These are phyloP conservation scores for Loriculus beryllinus DNA, from an alignment of 2,797 vertebrate species.

Conservation along the genomic window DNA sequence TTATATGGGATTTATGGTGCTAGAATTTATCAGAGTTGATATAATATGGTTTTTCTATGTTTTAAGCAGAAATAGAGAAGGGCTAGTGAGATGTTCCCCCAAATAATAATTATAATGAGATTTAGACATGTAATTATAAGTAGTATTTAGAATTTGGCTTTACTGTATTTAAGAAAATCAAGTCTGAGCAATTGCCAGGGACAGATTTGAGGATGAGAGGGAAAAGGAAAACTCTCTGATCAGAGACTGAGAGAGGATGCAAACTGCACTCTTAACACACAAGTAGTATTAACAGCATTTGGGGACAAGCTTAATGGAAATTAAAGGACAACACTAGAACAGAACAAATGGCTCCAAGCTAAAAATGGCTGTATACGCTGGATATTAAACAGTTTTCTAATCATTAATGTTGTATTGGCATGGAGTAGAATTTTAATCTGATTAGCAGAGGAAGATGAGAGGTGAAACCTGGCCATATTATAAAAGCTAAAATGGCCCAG, in stretches of 20 bases:
- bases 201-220: not conserved
- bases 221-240: not conserved
- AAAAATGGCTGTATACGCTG: not conserved
- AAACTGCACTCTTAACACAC: not conserved
- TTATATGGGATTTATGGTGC: not conserved
- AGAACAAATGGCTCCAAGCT: not conserved
- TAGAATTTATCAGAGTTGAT: not conserved
- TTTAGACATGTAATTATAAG: not conserved
- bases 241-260: not conserved
- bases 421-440: not conserved
- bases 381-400: not conserved
- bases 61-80: not conserved
- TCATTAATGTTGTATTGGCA: not conserved
- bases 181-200: not conserved
- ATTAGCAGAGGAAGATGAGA: not conserved
- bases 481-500: not conserved
- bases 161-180: not conserved
- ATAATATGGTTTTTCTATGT: not conserved
- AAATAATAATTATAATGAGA: not conserved
- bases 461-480: not conserved
- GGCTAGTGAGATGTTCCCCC: not conserved
- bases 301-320: constrained; percentile 12
- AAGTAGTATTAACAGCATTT: not conserved
- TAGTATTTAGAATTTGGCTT: not conserved
- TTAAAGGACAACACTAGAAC: not conserved